Conservation (phyloP, 2,888 invertebrate genomes). For the Anorthoa munda region DNA sequence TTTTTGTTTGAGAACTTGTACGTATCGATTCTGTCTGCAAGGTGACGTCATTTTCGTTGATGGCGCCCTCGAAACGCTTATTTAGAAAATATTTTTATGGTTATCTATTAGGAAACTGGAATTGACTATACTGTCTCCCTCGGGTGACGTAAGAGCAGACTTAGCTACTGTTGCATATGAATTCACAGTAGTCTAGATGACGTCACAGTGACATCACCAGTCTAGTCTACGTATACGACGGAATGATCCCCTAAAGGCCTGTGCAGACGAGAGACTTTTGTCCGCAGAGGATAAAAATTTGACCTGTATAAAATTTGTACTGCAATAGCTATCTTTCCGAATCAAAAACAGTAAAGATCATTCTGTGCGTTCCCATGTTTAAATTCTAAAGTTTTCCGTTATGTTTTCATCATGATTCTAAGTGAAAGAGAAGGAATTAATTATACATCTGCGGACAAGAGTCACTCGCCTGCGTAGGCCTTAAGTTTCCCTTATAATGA, state of each 20-base stretch:
- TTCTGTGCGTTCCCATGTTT: too few species aligned
- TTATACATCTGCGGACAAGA: too few species aligned
- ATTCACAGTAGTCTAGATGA: slow-evolving; percentile 15
- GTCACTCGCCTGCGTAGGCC: too few species aligned
- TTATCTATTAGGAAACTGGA: slow-evolving; percentile 5
- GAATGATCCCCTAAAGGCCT: background rate
- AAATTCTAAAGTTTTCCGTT: too few species aligned
- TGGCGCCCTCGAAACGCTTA: background rate
- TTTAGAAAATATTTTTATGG: background rate
- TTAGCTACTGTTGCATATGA: slow-evolving; percentile 5
- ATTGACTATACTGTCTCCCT: background rate
- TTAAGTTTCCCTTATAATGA: background rate
- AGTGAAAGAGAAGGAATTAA: too few species aligned
- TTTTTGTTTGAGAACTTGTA: slow-evolving; percentile 69
- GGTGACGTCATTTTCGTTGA: slow-evolving; percentile 30
- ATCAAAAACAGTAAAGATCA: too few species aligned
- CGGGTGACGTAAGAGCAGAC: slow-evolving; percentile 29
- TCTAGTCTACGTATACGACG: background rate
- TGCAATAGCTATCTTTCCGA: too few species aligned
- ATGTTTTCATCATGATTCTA: too few species aligned
- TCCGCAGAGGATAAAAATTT: too few species aligned
- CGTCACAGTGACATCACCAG: slow-evolving; percentile 32
- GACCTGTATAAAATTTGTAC: too few species aligned
- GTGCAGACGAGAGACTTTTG: too few species aligned
- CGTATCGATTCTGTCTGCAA: slow-evolving; percentile 54